These are phyloP conservation scores for Eulemur rufifrons DNA, from an alignment of 2,113 vertebrate species.

Conservation along the genomic window DNA sequence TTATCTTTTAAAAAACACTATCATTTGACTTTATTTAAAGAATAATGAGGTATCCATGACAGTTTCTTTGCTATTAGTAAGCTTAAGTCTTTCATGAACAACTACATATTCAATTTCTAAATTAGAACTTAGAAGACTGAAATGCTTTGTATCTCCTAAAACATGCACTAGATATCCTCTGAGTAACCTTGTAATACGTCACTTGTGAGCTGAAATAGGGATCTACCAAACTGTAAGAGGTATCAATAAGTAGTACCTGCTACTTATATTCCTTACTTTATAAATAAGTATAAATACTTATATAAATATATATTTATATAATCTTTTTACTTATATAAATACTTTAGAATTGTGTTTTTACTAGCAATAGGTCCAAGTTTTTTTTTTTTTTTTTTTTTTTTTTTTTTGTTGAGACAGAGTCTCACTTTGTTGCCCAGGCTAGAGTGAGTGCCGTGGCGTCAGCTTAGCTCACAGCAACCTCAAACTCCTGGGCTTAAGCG, in stretches of 20 bases:
- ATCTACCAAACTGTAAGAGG: background rate
- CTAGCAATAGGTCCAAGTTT: background rate
- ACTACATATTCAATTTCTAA: background rate
- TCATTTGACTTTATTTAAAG: background rate
- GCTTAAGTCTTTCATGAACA: background rate
- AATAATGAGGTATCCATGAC: background rate
- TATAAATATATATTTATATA: background rate
- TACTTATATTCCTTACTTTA: background rate
- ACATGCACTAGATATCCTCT: background rate
- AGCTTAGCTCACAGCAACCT: no score
- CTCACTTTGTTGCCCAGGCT: no score
- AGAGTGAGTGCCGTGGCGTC: no score
- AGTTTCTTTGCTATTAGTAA: conserved; percentile 6
- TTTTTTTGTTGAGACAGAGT: no score
- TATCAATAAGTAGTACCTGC: background rate
- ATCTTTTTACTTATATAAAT: background rate
- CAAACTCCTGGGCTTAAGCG: no score
- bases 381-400: no score
- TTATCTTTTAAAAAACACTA: background rate
- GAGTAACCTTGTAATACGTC: background rate
- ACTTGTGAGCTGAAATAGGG: background rate
- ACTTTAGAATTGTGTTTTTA: background rate
- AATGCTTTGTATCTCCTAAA: background rate
- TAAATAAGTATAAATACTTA: background rate
- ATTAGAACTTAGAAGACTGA: background rate